These are phyloP conservation scores for Tichodroma muraria DNA, from an alignment of 2,113 vertebrate species.

Conservation along the genomic window DNA sequence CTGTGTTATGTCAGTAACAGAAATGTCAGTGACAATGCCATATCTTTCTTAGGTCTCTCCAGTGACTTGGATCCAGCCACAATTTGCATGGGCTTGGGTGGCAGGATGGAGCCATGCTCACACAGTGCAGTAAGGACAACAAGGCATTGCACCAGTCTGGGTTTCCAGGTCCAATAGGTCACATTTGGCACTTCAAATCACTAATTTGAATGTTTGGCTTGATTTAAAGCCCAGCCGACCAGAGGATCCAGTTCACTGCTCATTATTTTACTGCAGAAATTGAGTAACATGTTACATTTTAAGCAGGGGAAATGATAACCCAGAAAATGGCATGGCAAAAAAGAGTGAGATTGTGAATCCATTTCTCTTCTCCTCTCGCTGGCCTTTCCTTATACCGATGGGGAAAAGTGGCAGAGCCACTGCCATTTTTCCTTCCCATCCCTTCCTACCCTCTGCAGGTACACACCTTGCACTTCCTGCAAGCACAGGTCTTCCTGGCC, in stretches of 20 bases:
- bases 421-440: background rate
- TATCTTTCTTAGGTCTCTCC: background rate
- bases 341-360: background rate
- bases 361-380: background rate
- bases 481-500: background rate
- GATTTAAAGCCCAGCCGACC: background rate
- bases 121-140: background rate
- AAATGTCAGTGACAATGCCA: background rate
- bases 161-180: background rate
- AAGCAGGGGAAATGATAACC: background rate
- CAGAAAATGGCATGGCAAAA: background rate
- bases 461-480: background rate
- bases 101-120: background rate
- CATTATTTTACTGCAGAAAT: background rate
- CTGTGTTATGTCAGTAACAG: background rate
- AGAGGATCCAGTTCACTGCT: background rate
- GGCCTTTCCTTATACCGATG: background rate
- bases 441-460: background rate
- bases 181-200: background rate
- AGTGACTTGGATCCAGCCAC: background rate
- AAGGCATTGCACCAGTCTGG: background rate
- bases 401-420: background rate
- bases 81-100: background rate
- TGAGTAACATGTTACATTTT: background rate
- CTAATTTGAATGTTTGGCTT: background rate